Evolutionary conservation across 2,113 vertebrate species (phyloP), one percentile per base, ranked within the genome.

Genomic region (Ptilonorhynchus violaceus): DNA sequence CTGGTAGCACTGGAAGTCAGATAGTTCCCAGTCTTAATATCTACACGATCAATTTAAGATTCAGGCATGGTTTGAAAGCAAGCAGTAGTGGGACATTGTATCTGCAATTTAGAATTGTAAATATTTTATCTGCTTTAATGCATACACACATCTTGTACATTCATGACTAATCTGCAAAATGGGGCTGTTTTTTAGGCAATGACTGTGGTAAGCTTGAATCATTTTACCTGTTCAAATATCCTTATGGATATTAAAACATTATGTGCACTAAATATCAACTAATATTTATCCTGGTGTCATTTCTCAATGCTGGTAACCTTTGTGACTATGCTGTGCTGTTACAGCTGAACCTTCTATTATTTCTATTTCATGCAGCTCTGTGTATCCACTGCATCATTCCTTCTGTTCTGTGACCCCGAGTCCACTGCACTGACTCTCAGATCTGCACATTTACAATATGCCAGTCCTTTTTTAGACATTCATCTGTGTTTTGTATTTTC

Each of bases 81-180:
- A 80, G 46, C 39, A 78, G 56, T 75, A 41, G 75, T 60, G 77
- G 83, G 81, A 76, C 60, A 53, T 60, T 81, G 56, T 78, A 92
- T 72, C 88, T 79, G 77, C 91, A 94, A 91, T 92, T 93, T 94
- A 81, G 93, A 96, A 91, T 79, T 81, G 91, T 96, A 95, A 96
- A 96, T 94, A 96, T 96, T 96, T 95, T 89, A 96, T 95, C 93
- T 93, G 30, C 76, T 92, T 92, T 93, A 95, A 91, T 95, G 88
- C 92, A 85, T 58, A 28, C 30, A 46, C 75, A 79, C 60, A 59
- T 89, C 69, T 85, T 72, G 66, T 49, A 91, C 56, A 35, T 93
- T 91, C 83, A 69, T 87, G 92, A 75, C 64, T 93, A 41, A 94
- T 67, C 53, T 93, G 69, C 72, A 91, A 76, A 96, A 83, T 67